phyloP scores from a whole-genome alignment of 2,113 vertebrate genomes.

The Carassius auratus region DNA sequence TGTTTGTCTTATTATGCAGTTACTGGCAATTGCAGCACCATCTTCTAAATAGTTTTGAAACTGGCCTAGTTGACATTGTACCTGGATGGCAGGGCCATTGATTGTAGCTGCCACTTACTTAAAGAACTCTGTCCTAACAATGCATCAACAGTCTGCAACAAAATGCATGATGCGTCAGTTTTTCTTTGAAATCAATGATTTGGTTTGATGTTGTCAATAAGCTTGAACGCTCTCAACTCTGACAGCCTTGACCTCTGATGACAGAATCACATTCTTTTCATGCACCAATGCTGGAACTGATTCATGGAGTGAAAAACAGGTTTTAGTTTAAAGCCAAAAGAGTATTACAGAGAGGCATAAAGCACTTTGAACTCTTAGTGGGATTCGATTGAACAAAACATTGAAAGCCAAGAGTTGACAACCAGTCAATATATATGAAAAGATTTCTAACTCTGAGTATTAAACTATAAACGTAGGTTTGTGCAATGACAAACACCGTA shows the following conservation, averaged over 20 bases:
- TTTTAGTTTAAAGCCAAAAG: not conserved
- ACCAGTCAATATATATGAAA: not conserved
- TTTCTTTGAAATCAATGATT: not conserved
- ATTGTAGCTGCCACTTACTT: not conserved
- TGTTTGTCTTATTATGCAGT: not conserved
- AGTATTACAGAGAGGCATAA: not conserved
- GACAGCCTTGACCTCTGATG: not conserved
- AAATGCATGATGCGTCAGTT: not conserved
- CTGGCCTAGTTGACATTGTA: not conserved
- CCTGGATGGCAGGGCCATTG: not conserved
- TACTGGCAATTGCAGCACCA: not conserved
- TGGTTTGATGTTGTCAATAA: slow-evolving; percentile 1
- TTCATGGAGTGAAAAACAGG: not conserved
- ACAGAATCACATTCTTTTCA: not conserved
- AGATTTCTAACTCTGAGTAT: too few species aligned
- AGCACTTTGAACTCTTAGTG: not conserved
- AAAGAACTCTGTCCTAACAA: too few species aligned
- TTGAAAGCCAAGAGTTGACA: not conserved
- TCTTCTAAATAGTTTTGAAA: not conserved
- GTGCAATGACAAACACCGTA: not conserved
- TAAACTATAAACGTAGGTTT: not conserved
- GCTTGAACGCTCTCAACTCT: not conserved
- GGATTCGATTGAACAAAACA: not conserved
- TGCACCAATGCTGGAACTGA: not conserved
- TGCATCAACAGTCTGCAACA: not conserved